These are phyloP conservation scores for Eumacrocentrus americanus DNA, from an alignment of 2,888 invertebrate species.

Conservation along the genomic window DNA sequence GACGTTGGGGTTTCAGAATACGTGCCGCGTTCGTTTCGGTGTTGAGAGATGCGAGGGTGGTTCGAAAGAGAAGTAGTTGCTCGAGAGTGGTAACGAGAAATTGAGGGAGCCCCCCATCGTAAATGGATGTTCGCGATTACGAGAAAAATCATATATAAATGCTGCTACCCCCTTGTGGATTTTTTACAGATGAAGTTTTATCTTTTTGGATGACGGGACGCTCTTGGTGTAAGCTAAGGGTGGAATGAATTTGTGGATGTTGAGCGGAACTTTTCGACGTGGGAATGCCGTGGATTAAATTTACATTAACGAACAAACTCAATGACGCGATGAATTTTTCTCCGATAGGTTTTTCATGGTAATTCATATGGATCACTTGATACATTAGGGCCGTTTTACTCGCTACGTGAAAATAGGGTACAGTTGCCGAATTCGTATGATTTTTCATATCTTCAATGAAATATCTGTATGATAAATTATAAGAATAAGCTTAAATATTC, in stretches of 20 bases:
- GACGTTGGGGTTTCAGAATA: not conserved
- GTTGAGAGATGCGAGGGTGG: not conserved
- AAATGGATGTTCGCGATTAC: conserved; percentile 59
- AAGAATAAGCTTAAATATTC: no score
- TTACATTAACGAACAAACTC: conserved; percentile 40
- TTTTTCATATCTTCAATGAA: no score
- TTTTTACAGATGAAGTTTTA: conserved; percentile 48
- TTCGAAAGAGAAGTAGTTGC: conserved; percentile 12
- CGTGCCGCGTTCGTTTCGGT: not conserved
- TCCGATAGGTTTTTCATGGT: conserved; percentile 23
- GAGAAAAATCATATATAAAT: conserved; percentile 59
- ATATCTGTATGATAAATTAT: no score
- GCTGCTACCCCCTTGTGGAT: conserved; percentile 31
- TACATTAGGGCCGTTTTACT: no score
- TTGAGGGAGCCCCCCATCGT: conserved; percentile 52
- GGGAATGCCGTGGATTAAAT: conserved; percentile 45
- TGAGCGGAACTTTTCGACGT: conserved; percentile 28
- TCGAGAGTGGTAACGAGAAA: conserved; percentile 51
- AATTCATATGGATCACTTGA: conserved; percentile 18
- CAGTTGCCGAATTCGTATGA: no score
- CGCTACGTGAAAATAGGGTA: no score
- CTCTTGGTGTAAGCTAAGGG: not conserved
- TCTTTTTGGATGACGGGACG: conserved; percentile 37
- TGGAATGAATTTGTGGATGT: not conserved
- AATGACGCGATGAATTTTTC: conserved; percentile 19